Percentiles rank a stretch among this genome's conserved stretches.
These are phyloP conservation scores for Dicranocentrus wangi DNA, from an alignment of 2,888 invertebrate species.

Conservation along the genomic window DNA sequence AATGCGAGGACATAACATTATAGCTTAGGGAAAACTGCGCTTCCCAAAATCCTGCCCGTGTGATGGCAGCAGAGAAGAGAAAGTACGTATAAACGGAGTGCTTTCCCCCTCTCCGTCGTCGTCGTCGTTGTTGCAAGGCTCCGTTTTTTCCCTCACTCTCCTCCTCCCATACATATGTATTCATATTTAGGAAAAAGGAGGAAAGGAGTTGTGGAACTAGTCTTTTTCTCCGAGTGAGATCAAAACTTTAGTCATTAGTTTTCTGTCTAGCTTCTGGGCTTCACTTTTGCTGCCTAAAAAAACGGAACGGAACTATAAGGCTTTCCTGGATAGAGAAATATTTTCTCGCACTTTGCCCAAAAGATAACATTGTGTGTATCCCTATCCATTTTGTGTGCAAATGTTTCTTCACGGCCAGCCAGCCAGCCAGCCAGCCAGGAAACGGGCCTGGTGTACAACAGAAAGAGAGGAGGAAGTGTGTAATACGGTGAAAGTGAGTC, in stretches of 20 bases:
- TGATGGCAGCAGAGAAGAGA: not conserved
- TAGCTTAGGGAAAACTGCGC: constrained; percentile 58
- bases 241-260: constrained; percentile 69
- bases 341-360: not conserved
- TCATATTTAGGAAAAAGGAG: constrained; percentile 52
- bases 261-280: constrained; percentile 63
- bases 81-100: not conserved
- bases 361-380: not conserved
- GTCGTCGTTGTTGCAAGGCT: no score
- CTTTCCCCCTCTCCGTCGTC: not conserved
- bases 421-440: not conserved
- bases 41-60: constrained; percentile 20
- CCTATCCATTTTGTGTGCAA: not conserved
- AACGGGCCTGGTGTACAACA: not conserved
- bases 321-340: no score
- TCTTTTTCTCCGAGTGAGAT: constrained; percentile 60
- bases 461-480: not conserved
- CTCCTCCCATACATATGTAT: constrained; percentile 27
- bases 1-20: constrained; percentile 58
- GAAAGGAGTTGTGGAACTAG: constrained; percentile 8
- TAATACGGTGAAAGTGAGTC: constrained; percentile 49
- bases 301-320: no score
- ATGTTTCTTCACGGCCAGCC: not conserved
- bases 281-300: constrained; percentile 56
- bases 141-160: not conserved